phyloP scores from a whole-genome alignment of 2,797 vertebrate species.

The Alcedo atthis region DNA sequence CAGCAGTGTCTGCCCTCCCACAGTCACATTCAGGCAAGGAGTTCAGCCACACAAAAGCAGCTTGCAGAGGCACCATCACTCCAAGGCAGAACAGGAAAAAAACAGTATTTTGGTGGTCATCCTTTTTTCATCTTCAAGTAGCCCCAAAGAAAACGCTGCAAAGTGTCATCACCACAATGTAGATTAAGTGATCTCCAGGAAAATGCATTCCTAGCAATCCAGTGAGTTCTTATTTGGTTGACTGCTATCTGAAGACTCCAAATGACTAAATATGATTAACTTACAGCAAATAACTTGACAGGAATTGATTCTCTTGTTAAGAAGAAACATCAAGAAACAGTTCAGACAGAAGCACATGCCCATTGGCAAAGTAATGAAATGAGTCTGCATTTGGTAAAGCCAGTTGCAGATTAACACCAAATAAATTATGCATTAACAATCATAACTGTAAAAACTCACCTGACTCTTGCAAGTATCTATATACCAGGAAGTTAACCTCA shows the following conservation, averaged over 20 bases:
- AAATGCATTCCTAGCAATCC: neutral
- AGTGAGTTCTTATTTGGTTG: conserved; percentile 12
- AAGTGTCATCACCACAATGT: neutral
- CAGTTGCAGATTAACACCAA: conserved; percentile 52
- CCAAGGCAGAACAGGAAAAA: neutral
- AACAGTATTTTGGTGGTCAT: neutral
- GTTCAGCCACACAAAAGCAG: accelerated
- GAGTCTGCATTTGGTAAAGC: conserved; percentile 56
- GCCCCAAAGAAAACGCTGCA: neutral
- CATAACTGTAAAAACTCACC: conserved; percentile 84
- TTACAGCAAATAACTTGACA: conserved; percentile 61
- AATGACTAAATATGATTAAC: conserved; percentile 51
- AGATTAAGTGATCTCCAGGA: neutral
- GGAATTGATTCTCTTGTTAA: conserved; percentile 32
- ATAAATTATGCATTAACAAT: conserved; percentile 39
- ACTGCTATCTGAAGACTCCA: conserved; percentile 28
- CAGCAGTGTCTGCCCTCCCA: neutral
- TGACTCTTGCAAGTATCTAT: conserved; percentile 99
- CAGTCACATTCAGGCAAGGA: neutral
- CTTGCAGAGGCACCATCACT: neutral
- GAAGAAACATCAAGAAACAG: conserved; percentile 36
- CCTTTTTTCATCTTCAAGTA: neutral
- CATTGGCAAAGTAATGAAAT: conserved; percentile 57
- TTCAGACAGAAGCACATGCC: conserved; percentile 29
- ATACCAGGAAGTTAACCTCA: conserved; percentile 99